Base-by-base conservation (phyloP, 1,140 invertebrate species). In the Hormaphis cornu region DNA sequence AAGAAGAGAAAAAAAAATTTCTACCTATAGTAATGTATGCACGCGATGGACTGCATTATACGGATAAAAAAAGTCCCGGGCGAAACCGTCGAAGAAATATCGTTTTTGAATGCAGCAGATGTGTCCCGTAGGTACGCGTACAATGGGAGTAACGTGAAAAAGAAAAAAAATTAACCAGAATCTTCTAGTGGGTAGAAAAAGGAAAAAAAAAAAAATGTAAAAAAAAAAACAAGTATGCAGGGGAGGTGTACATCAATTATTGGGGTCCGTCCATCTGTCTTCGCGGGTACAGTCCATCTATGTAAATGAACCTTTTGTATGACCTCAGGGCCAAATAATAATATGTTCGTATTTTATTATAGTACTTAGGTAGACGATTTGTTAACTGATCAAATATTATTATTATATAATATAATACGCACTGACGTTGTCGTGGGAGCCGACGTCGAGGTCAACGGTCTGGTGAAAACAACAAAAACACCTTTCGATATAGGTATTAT, bases 301-400 rank as follows among this genome's bases (percentile, higher is more conserved):
- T 66, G 42, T 66, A 66, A 66, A 66, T 66, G 61, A 66, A 66
- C 61, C 42, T 66, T 66, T 66, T 66, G 24, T 66, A 35, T 16
- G 40, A 44, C 44, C 44, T 37, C 61, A 66, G 61, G 61, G 61
- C 50, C 61, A 66, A 48, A 44, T 48, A 48, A n/a, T n/a, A n/a
- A n/a, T n/a, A n/a, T n/a, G n/a, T n/a, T n/a, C n/a, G n/a, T n/a
- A n/a, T n/a, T n/a, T n/a, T n/a, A n/a, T n/a, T n/a, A n/a, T n/a
- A n/a, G n/a, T n/a, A n/a, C n/a, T n/a, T 46, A 14, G 61, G 61
- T 50, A 66, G 5, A 46, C 33, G 61, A 66, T 66, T 48, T 66
- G 61, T 66, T 66, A 66, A 66, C 61, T 66, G 61, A 66, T 66
- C 28, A 66, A 66, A 66, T 22, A 50, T 10, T 24, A 4, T 16